Evolutionary conservation across 2,113 vertebrate genomes (phyloP).

Genomic region (Mobula hypostoma): DNA sequence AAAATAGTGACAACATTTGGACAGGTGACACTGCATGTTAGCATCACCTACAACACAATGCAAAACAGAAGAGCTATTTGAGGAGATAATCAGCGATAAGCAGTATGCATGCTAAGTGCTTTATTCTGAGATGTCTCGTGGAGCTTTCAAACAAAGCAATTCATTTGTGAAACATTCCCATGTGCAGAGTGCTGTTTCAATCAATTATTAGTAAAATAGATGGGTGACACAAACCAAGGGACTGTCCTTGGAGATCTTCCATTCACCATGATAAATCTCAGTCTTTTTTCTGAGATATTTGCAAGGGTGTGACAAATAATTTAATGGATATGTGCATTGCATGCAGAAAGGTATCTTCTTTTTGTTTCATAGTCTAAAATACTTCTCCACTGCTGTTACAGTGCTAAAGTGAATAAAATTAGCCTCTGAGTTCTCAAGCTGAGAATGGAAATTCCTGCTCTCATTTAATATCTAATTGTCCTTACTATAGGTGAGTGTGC

Average conservation of each 20-base stretch:
- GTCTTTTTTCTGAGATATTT: constrained; percentile 9
- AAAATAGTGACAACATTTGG: constrained; percentile 9
- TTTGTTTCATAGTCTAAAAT: background rate
- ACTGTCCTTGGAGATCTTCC: constrained; percentile 3
- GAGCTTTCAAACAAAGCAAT: background rate
- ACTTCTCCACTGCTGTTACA: background rate
- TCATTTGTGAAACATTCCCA: constrained; percentile 2
- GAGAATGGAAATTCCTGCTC: background rate
- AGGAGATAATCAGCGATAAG: background rate
- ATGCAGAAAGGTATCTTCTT: background rate
- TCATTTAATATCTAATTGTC: background rate
- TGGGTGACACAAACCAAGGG: background rate
- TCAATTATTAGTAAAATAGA: background rate
- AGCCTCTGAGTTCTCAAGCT: background rate
- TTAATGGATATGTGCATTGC: background rate
- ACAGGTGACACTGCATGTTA: background rate
- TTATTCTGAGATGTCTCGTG: background rate
- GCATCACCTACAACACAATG: background rate
- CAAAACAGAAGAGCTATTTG: background rate
- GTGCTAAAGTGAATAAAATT: background rate
- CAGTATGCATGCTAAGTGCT: background rate
- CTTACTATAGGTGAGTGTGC: background rate
- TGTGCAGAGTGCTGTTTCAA: background rate
- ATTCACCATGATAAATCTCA: background rate
- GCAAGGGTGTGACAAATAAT: background rate